Conservation (phyloP, 2,113 vertebrate species). For the Psammodynastes pulverulentus region DNA sequence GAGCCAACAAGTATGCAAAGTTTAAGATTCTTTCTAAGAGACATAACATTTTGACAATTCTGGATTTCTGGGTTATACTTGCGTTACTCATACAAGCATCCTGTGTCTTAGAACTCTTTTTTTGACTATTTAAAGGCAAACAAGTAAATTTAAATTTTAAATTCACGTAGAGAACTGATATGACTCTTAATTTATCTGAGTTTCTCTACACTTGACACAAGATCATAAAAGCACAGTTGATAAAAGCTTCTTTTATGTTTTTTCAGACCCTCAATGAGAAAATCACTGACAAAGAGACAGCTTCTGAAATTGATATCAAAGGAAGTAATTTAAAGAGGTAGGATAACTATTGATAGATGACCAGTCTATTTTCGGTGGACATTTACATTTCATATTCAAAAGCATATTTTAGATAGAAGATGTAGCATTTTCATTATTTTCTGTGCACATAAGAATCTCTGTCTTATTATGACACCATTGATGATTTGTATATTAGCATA, state of each 20-base stretch:
- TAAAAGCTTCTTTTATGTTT: slow-evolving; percentile 25
- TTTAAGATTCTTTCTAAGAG: neutral
- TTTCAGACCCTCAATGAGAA: slow-evolving; percentile 74
- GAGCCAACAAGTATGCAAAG: neutral
- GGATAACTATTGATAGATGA: slow-evolving; percentile 2
- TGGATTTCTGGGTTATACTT: neutral
- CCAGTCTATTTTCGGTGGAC: neutral
- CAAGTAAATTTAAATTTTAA: neutral
- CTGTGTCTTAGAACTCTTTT: neutral
- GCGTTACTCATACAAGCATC: neutral
- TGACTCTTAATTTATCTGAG: neutral
- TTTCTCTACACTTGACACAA: neutral
- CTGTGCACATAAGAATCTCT: neutral
- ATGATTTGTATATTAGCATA: neutral
- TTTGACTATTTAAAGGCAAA: neutral
- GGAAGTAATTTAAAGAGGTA: slow-evolving; percentile 84
- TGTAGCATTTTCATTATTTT: neutral
- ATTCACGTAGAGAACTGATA: neutral
- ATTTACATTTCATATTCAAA: neutral
- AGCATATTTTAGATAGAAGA: neutral
- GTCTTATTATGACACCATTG: neutral
- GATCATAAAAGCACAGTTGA: neutral
- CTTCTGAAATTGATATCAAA: slow-evolving; percentile 74
- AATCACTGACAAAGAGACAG: slow-evolving; percentile 76
- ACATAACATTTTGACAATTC: neutral